Evolutionary conservation across 2,113 vertebrate genomes (phyloP), one percentile per base, ranked within the genome.

Genomic region (Spea multiplicata): DNA sequence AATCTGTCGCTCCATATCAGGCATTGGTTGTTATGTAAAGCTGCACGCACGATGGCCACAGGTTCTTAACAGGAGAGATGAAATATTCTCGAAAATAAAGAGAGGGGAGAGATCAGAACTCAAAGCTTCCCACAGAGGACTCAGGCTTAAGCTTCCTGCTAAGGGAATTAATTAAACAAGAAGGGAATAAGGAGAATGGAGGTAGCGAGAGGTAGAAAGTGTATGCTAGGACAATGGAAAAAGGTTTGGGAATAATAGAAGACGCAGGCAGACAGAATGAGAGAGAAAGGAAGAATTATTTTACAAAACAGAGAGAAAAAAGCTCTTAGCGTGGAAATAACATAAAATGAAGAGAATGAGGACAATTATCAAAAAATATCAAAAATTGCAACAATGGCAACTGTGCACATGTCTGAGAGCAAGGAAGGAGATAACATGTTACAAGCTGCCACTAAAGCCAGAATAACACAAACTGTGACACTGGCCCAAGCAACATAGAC

Each of bases 41-140:
- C 71, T 74, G 45, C 64, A 68, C n/a, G 45, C 44, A 47, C 17
- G 16, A 80, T 74, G 78, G 71, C 64, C 78, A 74, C 52, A 61
- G 78, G 71, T 74, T 74, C 65, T 80, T 80, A 80, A 80, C 52
- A 74, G 76, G 70, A 79, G 64, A 73, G 71, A 80, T 80, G 62
- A 80, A 80, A 73, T 73, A 71, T 80, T 73, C 77, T 80, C 57
- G 48, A 74, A 80, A 73, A 80, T 74, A 80, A 74, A 80, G 64
- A 57, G 78, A 74, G 71, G 53, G 55, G 50, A 74, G 64, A 80
- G 78, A 80, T 80, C 71, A 74, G 52, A 74, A 68, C 46, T 68
- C 62, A 80, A 80, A 80, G 78, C 64, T 80, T 45, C 46, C 61
- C 50, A 74, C 77, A 73, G 77, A 66, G 71, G 52, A 73, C 47